phyloP scores from a whole-genome alignment of 2,113 vertebrate species.

The Sclerurus mexicanus region DNA sequence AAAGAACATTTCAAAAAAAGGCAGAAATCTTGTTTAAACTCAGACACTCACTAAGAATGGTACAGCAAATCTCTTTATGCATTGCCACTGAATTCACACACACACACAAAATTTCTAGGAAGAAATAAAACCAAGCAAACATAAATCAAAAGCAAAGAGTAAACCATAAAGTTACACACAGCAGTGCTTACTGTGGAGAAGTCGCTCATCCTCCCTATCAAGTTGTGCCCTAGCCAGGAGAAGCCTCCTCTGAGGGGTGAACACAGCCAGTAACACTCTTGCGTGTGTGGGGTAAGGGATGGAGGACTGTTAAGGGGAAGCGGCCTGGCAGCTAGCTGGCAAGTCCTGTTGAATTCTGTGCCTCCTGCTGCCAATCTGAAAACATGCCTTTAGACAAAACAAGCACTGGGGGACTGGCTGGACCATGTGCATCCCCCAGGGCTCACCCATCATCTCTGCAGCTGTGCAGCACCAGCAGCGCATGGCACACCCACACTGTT shows the following conservation, averaged over 20 bases:
- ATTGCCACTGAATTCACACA: not conserved
- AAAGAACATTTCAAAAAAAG: not conserved
- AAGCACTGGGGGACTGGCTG: rapidly evolving
- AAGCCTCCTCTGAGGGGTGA: not conserved
- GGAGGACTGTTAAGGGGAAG: rapidly evolving
- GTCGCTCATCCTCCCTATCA: not conserved
- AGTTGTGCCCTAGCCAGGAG: not conserved
- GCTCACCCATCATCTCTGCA: not conserved
- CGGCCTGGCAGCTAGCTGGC: not conserved
- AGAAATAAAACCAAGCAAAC: not conserved
- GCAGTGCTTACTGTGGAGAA: not conserved
- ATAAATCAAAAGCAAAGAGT: not conserved
- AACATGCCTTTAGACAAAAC: not conserved
- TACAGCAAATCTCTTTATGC: not conserved
- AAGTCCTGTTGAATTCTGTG: not conserved
- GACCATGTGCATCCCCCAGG: too few species aligned
- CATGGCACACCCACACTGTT: rapidly evolving
- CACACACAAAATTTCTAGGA: not conserved
- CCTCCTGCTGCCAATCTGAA: not conserved
- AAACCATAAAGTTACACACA: not conserved
- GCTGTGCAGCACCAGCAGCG: rapidly evolving
- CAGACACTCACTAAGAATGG: not conserved
- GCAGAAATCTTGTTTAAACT: not conserved
- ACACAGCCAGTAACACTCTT: not conserved
- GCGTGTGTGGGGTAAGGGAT: rapidly evolving